phyloP scores from a whole-genome alignment of 2,797 vertebrate species.

The Halcyon leucocephala region DNA sequence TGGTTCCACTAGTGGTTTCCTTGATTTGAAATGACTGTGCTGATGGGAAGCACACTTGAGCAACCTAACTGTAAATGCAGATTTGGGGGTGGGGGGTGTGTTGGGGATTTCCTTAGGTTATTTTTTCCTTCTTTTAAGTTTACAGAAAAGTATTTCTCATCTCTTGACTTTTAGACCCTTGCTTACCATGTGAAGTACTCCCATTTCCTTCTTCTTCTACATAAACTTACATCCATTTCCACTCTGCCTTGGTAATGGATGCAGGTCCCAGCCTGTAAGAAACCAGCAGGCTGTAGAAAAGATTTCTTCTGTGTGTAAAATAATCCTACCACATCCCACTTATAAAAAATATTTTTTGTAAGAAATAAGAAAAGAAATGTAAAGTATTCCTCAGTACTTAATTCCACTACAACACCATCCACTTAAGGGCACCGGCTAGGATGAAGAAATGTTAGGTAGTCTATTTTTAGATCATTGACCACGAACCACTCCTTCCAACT shows the following conservation, averaged over 20 bases:
- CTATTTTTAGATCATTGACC: not conserved
- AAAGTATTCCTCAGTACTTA: not conserved
- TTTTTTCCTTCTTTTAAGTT: conserved; percentile 8
- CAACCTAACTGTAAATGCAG: conserved; percentile 29
- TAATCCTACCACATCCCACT: not conserved
- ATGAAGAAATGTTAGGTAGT: not conserved
- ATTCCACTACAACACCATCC: not conserved
- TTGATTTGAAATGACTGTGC: conserved; percentile 12
- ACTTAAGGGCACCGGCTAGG: not conserved
- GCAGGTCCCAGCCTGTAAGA: not conserved
- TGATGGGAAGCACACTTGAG: conserved; percentile 45
- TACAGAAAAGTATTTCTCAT: not conserved
- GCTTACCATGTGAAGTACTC: not conserved
- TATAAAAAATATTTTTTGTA: not conserved
- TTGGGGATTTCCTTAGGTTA: not conserved
- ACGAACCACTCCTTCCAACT: not conserved
- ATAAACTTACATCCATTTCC: not conserved
- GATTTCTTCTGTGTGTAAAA: not conserved
- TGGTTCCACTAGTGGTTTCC: conserved; percentile 22
- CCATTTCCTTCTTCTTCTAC: not conserved
- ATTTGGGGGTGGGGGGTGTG: not conserved
- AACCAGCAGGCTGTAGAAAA: not conserved
- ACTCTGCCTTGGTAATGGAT: not conserved
- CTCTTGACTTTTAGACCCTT: not conserved
- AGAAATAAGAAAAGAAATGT: not conserved